phyloP scores from a whole-genome alignment of 2,888 invertebrate species.

The Drosophila paranaensis region DNA sequence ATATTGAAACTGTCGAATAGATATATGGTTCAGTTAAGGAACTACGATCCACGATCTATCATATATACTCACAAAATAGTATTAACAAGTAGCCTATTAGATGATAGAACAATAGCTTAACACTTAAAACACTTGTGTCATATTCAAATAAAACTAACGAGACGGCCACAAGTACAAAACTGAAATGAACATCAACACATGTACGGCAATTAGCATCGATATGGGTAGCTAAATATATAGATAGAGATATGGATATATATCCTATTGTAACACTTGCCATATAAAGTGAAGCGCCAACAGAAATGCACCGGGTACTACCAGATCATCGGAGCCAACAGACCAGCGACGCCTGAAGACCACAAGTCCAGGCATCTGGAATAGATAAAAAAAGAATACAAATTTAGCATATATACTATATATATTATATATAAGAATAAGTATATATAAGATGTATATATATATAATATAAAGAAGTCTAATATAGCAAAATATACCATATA shows the following conservation, averaged over 20 bases:
- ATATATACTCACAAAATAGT: slow-evolving; percentile 83
- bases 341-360: slow-evolving; percentile 93
- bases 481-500: neutral
- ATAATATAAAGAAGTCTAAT: neutral
- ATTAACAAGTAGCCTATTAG: slow-evolving; percentile 84
- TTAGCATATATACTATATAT: neutral
- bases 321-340: slow-evolving; percentile 95
- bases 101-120: slow-evolving; percentile 84
- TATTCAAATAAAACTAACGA: slow-evolving; percentile 83
- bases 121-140: slow-evolving; percentile 82
- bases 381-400: neutral
- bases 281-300: slow-evolving; percentile 90
- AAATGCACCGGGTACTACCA: slow-evolving; percentile 93
- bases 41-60: neutral
- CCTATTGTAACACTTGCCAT: slow-evolving; percentile 88
- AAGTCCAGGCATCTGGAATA: slow-evolving; percentile 92
- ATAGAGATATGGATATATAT: neutral
- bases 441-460: neutral
- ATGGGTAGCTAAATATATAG: neutral
- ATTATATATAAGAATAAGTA: neutral
- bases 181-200: slow-evolving; percentile 50
- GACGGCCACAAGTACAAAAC: slow-evolving; percentile 83
- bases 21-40: neutral
- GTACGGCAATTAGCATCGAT: slow-evolving; percentile 1
- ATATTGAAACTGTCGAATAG: slow-evolving; percentile 85